A percentile compares a stretch with the other conserved stretches of the same genome.
phyloP scores from a whole-genome alignment of 2,797 vertebrate species.

The Manis pentadactyla region DNA sequence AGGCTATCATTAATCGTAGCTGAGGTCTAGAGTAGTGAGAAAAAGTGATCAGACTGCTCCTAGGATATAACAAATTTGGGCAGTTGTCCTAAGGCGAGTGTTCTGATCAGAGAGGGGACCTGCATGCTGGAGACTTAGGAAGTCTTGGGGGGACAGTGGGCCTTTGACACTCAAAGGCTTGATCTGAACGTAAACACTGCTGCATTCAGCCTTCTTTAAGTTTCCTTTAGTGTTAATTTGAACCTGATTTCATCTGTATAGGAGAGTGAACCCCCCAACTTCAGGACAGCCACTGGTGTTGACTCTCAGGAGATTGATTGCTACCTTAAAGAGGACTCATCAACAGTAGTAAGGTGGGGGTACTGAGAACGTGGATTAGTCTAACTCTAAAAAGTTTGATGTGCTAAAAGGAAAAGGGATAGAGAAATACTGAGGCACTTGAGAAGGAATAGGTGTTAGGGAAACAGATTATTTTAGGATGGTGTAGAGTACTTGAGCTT shows the following conservation, averaged over 20 bases:
- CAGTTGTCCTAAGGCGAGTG: neutral
- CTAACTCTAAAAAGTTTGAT: neutral
- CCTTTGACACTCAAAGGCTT: neutral
- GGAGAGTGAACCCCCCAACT: neutral
- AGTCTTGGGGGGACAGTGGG: neutral
- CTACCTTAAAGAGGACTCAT: neutral
- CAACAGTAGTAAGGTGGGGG: neutral
- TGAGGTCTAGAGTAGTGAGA: neutral
- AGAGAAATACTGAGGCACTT: neutral
- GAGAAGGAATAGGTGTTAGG: neutral
- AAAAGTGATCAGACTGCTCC: neutral
- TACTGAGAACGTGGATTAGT: neutral
- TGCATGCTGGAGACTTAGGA: neutral
- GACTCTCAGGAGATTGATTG: neutral
- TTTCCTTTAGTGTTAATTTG: neutral
- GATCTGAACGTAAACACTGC: neutral
- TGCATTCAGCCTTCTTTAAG: neutral
- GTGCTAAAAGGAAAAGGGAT: neutral
- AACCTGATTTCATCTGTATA: neutral
- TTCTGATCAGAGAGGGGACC: neutral
- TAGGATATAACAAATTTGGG: neutral
- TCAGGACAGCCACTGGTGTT: neutral
- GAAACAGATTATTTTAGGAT: neutral
- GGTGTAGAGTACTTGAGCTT: neutral
- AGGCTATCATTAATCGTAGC: slow-evolving; percentile 16